Evolutionary conservation across 2,888 invertebrate genomes (phyloP).

Genomic region (Hoplodrina ambigua): DNA sequence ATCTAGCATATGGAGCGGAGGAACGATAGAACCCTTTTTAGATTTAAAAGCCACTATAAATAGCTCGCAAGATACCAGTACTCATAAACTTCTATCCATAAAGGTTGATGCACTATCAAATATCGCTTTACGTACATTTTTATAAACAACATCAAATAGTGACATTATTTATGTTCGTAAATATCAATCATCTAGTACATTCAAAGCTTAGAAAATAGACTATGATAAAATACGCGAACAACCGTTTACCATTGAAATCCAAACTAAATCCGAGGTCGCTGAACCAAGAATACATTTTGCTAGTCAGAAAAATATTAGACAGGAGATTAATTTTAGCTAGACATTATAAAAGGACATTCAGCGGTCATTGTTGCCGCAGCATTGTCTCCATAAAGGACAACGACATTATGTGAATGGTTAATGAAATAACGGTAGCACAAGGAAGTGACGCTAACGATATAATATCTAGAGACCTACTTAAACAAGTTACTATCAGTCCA

Average conservation of each 20-base stretch:
- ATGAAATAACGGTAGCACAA: constrained; percentile 60
- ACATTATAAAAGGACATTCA: constrained; percentile 47
- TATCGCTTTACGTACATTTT: constrained; percentile 38
- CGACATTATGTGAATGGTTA: constrained; percentile 52
- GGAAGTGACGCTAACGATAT: constrained; percentile 58
- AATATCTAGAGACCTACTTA: constrained; percentile 62
- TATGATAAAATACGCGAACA: constrained; percentile 25
- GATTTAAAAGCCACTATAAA: constrained; percentile 63
- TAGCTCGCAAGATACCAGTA: constrained; percentile 45
- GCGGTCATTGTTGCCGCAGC: constrained; percentile 37
- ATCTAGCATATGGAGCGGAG: constrained; percentile 42
- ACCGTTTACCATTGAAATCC: constrained; percentile 31
- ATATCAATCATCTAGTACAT: constrained; percentile 10
- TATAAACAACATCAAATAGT: constrained; percentile 32
- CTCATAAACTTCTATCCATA: constrained; percentile 56
- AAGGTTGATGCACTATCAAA: constrained; percentile 59
- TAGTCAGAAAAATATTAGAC: constrained; percentile 29
- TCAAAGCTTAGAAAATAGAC: constrained; percentile 8
- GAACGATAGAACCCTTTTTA: constrained; percentile 56
- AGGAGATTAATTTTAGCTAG: constrained; percentile 34
- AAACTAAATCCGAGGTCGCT: constrained; percentile 13
- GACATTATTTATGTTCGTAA: constrained; percentile 10
- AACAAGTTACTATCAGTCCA: constrained; percentile 66
- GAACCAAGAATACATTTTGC: constrained; percentile 38
- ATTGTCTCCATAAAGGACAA: constrained; percentile 54